phyloP scores from a whole-genome alignment of 1,140 invertebrate species.

The Zaprionus camerounensis region DNA sequence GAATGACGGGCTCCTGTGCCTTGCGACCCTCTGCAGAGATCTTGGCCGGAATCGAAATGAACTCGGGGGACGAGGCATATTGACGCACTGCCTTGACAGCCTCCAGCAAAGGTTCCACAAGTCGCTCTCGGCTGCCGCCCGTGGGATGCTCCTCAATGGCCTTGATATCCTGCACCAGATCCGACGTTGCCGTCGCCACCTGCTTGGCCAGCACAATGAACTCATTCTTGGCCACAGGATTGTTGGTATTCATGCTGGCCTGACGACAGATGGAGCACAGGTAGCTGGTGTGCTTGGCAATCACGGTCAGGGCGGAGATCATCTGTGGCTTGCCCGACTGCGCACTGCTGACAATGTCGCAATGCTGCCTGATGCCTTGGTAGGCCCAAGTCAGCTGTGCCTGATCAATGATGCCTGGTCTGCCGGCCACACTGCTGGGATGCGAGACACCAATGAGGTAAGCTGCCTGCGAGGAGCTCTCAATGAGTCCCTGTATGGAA shows the following conservation, averaged over 20 bases:
- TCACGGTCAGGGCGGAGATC: conserved; percentile 94
- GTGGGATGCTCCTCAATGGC: conserved; percentile 93
- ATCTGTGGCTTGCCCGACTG: conserved; percentile 94
- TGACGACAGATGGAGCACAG: conserved; percentile 97
- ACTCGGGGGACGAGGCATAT: conserved; percentile 97
- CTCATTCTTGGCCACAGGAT: conserved; percentile 97
- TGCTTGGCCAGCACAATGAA: conserved; percentile 99
- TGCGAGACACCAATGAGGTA: conserved; percentile 97
- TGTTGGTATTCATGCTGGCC: conserved; percentile 95
- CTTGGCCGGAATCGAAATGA: conserved; percentile 95
- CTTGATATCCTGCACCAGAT: conserved; percentile 98
- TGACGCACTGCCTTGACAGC: conserved; percentile 96
- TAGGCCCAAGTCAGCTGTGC: conserved; percentile 94
- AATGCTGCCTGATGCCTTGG: conserved; percentile 95
- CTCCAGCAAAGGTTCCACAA: conserved; percentile 94
- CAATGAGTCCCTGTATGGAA: conserved; percentile 96
- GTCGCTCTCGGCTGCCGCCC: conserved; percentile 88
- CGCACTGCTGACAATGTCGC: conserved; percentile 91
- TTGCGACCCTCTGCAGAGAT: conserved; percentile 91
- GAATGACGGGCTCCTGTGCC: conserved; percentile 94
- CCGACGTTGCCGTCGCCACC: conserved; percentile 97
- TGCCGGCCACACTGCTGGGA: conserved; percentile 94
- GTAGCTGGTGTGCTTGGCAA: conserved; percentile 98
- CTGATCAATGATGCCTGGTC: conserved; percentile 96
- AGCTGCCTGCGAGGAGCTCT: conserved; percentile 96